Base-by-base conservation (phyloP, 2,888 invertebrate species). In the Globia sparganii region DNA sequence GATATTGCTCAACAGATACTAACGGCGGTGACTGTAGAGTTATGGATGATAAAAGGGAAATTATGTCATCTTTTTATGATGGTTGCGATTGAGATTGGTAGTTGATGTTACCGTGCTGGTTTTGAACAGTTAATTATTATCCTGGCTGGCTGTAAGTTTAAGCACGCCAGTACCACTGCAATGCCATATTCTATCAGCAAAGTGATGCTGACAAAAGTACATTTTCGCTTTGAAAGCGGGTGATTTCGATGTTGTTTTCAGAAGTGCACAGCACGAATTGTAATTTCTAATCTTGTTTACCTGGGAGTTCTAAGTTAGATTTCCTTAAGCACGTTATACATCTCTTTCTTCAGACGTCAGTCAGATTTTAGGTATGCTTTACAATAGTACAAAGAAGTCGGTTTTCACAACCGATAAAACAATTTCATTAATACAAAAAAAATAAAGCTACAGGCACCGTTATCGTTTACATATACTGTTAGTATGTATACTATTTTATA, bases 21-120 rank as follows among this genome's bases (percentile, higher is more conserved):
- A 82, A 84, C 82, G 77, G 84, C n/a, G 49, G 75, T 85, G 77
- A 87, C 81, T 78, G 81, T 85, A 85, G 74, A 62, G 64, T 72
- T 78, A 81, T 75, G 65, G 64, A 37, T 61, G 58, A 53, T 85
- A 68, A 73, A n/a, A 62, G 43, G 43, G 53, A 43, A 67, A 64
- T 65, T 49, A 58, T 72, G 13, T 81, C 59, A 70, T 70, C 65
- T 80, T 72, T 21, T 53, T 70, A 43, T 49, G 37, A 69, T 46
- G 21, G 46, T 62, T 49, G 40, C 13, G 8, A 9, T 15, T 59
- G 46, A 37, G 21, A 34, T 25, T 9, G 28, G 28, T 31, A 21
- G n/a, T 6, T 49, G 40, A 34, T 46, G 2, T 25, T 53, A 21
- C 61, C 5, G 34, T 9, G 21, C 34, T 34, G 9, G 4, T 4